Evolutionary conservation across 1,140 invertebrate species (phyloP), one percentile per base, ranked within the genome.

Genomic region (Drosophila fuyamai): DNA sequence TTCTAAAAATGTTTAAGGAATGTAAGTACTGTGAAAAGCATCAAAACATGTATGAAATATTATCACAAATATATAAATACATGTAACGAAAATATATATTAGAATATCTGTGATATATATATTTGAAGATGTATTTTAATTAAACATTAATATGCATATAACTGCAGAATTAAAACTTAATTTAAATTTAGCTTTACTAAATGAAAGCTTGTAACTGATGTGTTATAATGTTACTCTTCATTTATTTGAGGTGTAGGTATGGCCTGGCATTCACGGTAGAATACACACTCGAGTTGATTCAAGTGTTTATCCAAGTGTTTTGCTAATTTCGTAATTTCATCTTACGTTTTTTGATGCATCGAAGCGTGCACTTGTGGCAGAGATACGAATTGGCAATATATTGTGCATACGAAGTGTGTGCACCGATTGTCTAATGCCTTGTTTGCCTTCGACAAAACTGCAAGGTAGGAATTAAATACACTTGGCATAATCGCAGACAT

Each of bases 391-490:
- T 65, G 23, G 38, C 35, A 46, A 61, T 50, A 83, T 36, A 83
- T 66, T 83, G 63, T 61, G 59, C 62, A 66, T 76, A 75, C 70
- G 75, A 63, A 65, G 32, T 50, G 38, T 79, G 58, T 53, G 23
- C 14, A 53, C 29, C 38, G 27, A 27, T 36, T 71, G 40, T 1
- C 13, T 29, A 53, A 54, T 61, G 55, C 62, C 63, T 50, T 83
- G 60, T 83, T 63, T 76, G 60, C n/a, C 46, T 55, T 62, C 35
- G 57, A 76, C 46, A 77, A 60, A 76, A 61, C 48, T 60, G 60
- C 58, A 63, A 44, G 59, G 43, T 60, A 68, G 58, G 50, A 71
- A 84, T 83, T 84, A 84, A 79, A 67, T 60, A 76, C 75, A 76
- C 75, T 75, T 79, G 75, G 56, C 67, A 60, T 81, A 82, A 78